Evolutionary conservation across 1,140 invertebrate genomes (phyloP).

Genomic region (Leptinotarsa defecta): DNA sequence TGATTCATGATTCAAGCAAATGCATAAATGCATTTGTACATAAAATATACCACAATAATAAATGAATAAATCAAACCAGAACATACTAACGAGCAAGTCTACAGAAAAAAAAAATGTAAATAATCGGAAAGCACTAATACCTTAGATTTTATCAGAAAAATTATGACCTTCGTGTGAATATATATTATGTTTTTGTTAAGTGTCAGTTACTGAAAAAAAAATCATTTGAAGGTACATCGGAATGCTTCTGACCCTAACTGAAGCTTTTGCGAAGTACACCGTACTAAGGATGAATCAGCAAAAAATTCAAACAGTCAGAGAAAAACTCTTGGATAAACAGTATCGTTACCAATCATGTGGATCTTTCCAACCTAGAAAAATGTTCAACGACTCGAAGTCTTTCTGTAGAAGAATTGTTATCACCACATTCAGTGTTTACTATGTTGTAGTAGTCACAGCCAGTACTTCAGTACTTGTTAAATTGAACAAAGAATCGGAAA

Average conservation of each 20-base stretch:
- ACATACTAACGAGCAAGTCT: no score
- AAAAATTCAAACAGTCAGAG: neutral
- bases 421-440: neutral
- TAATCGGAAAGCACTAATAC: no score
- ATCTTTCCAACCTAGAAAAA: neutral
- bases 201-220: no score
- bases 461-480: neutral
- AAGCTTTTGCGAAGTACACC: neutral
- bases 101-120: no score
- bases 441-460: neutral
- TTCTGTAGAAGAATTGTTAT: neutral
- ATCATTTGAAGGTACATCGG: neutral
- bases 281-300: neutral
- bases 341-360: neutral
- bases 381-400: neutral
- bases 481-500: neutral
- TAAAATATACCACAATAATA: no score
- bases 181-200: no score
- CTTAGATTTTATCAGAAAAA: no score
- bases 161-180: no score
- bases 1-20: no score
- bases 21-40: no score
- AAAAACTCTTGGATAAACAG: neutral
- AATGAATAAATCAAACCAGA: no score
- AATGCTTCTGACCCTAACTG: neutral